phyloP scores from a whole-genome alignment of 2,888 invertebrate genomes.

The Malthinus flaveolus region DNA sequence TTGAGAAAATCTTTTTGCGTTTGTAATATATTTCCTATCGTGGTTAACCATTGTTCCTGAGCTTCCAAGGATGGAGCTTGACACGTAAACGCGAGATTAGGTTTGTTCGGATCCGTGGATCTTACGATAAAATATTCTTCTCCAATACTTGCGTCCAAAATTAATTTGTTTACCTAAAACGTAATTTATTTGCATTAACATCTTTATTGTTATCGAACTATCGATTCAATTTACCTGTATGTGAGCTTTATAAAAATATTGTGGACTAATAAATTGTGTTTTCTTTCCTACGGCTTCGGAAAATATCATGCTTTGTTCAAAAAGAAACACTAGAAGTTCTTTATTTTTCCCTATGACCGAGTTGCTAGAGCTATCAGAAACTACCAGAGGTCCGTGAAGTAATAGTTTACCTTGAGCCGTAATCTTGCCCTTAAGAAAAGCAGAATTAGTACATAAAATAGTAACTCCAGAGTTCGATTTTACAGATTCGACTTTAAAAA shows the following conservation, averaged over 20 bases:
- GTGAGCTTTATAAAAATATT: conserved; percentile 93
- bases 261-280: conserved; percentile 90
- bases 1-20: conserved; percentile 92
- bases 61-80: conserved; percentile 74
- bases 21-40: conserved; percentile 84
- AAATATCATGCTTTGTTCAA: conserved; percentile 97
- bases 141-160: conserved; percentile 67
- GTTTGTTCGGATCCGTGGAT: conserved; percentile 80
- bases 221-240: conserved; percentile 74
- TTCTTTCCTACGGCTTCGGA: conserved; percentile 92
- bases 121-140: conserved; percentile 78
- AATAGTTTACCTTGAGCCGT: conserved; percentile 95
- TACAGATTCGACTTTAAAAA: no score
- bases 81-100: conserved; percentile 77
- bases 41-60: conserved; percentile 81
- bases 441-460: no score
- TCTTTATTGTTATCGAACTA: not conserved
- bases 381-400: conserved; percentile 79
- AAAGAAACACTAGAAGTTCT: conserved; percentile 94
- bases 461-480: no score
- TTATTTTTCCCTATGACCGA: conserved; percentile 61
- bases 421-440: conserved; percentile 80
- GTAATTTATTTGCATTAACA: not conserved
- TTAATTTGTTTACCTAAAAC: conserved; percentile 93
- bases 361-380: conserved; percentile 64